Evolutionary conservation across 1,140 invertebrate genomes (phyloP), one percentile per base, ranked within the genome.

Genomic region (Ptiloglossa arizonensis): DNA sequence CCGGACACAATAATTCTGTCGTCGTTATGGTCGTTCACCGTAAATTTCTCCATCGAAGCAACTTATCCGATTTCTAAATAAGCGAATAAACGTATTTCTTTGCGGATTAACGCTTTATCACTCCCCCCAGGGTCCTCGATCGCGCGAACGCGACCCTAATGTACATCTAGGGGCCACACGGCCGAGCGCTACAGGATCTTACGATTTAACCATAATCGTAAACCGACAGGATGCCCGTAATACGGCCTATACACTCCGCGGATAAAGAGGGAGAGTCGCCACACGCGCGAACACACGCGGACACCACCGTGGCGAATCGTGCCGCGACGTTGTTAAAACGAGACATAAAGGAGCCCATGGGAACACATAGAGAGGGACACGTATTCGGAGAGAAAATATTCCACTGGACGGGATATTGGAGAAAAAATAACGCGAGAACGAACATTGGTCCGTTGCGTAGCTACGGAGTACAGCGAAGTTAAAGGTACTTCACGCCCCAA

Each of bases 161-260:
- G 29, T 9, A 35, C 56, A 35, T 17, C 29, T 35, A 35, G 56
- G 56, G 56, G 56, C 17, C n/a, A 59, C n/a, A 59, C 56, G 19
- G n/a, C 15, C 56, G 29, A 6, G 56, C 19, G 15, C 29, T 59
- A 59, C 56, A 35, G 17, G 56, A 59, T 59, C 56, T 35, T 59
- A 35, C 56, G 56, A 59, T 59, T 59, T 59, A 59, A 59, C 56
- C 56, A 59, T 59, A 59, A 59, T 59, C 56, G 56, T 59, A 59
- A 59, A 59, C 56, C 56, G 56, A 35, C 56, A 59, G 56, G 56
- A 59, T 59, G 56, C 56, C 29, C 56, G 56, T 59, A 59, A 59
- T 35, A 35, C 32, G 56, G 56, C 29, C 54, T 59, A 6, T 19
- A 59, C 32, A n/a, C 56, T 35, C 3, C 19, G 32, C 19, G 24